Evolutionary conservation across 2,113 vertebrate species (phyloP).

Genomic region (Vimba vimba): DNA sequence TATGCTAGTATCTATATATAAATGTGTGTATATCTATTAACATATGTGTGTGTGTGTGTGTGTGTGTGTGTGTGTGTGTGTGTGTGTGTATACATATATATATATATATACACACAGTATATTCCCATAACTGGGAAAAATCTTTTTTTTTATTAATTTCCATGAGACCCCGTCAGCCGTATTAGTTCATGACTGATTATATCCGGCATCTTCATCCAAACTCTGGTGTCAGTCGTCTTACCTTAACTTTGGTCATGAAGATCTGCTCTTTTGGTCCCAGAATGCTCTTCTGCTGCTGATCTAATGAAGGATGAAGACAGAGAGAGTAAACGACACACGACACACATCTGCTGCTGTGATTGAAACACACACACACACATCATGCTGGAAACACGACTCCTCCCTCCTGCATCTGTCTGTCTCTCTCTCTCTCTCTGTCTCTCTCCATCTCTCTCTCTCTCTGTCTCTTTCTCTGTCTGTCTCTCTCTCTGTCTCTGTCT

Average conservation of each 20-base stretch:
- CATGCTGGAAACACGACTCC: constrained; percentile 12
- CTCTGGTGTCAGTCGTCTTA: constrained; percentile 1
- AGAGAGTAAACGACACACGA: constrained; percentile 7
- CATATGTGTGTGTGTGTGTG: no score
- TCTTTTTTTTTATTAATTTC: not conserved
- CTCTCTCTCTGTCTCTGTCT: not conserved
- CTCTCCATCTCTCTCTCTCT: not conserved
- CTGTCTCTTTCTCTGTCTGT: not conserved
- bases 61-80: no score
- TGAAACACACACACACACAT: constrained; percentile 15
- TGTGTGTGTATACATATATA: no score
- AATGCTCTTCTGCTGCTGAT: not conserved
- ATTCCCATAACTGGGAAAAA: not conserved
- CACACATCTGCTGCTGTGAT: constrained; percentile 25
- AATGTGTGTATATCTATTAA: no score
- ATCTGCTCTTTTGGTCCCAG: not conserved
- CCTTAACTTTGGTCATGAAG: constrained; percentile 34
- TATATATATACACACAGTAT: no score
- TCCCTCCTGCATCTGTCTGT: not conserved
- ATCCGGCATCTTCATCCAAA: not conserved
- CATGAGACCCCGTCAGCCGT: not conserved
- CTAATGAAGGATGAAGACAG: not conserved
- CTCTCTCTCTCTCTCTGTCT: not conserved
- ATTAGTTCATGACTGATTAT: not conserved
- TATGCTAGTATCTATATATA: no score